phyloP scores from a whole-genome alignment of 2,113 vertebrate genomes.

The Mustela lutreola region DNA sequence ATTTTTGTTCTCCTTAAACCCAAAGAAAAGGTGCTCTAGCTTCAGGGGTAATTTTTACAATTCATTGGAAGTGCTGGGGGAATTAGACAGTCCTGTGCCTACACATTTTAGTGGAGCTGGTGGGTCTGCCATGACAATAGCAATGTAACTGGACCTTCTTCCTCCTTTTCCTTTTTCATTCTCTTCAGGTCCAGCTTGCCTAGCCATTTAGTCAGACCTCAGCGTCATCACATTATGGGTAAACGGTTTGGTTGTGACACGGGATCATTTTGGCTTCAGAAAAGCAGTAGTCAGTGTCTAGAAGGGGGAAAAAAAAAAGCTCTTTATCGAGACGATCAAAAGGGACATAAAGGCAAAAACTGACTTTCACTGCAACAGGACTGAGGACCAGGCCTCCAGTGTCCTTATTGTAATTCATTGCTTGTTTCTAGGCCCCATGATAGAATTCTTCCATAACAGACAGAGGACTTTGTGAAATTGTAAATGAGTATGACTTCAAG shows the following conservation, averaged over 20 bases:
- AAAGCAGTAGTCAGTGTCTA: constrained; percentile 64
- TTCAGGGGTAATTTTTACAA: not conserved
- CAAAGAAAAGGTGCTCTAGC: not conserved
- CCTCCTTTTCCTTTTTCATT: not conserved
- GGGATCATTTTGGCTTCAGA: constrained; percentile 58
- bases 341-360: constrained; percentile 64
- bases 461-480: constrained; percentile 85
- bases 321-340: constrained; percentile 73
- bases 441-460: constrained; percentile 78
- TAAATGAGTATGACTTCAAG: constrained; percentile 87
- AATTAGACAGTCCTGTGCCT: not conserved
- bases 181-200: constrained; percentile 32
- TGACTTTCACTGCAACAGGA: constrained; percentile 64
- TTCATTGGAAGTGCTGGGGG: constrained; percentile 32
- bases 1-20: constrained; percentile 51
- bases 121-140: not conserved
- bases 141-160: constrained; percentile 35
- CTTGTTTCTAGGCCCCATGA: constrained; percentile 80
- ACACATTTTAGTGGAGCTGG: constrained; percentile 21
- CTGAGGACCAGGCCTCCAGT: constrained; percentile 31
- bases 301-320: not conserved
- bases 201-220: not conserved
- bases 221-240: not conserved
- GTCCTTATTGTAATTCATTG: constrained; percentile 78
- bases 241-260: not conserved